Base-by-base conservation (phyloP, 2,113 vertebrate genomes). In the Odocoileus virginianus region DNA sequence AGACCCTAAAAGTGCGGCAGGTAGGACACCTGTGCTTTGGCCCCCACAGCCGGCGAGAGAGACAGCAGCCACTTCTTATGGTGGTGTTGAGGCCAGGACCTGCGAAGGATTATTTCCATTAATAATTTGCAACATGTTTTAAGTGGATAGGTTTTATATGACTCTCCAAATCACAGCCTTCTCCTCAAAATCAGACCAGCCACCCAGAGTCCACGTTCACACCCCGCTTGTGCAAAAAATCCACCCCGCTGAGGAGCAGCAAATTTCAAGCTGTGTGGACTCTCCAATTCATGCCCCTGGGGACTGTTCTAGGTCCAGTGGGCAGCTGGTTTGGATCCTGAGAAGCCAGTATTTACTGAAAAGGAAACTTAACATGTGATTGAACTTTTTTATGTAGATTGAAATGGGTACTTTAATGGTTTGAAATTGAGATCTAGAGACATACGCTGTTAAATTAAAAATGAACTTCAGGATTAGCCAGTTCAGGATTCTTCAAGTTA, bases 21-120 rank as follows among this genome's bases (percentile, higher is more conserved):
- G 45, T 2, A 14, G 0, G 12, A 60, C 36, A 15, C 10, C 9
- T 19, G n/a, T 0, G 1, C 23, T 27, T 60, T 3, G 4, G 21
- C 21, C 2, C 10, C 25, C 10, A 16, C 5, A 10, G 33, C 28
- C 1, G 40, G 8, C 0, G 1, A 12, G 33, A 33, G 7, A 28
- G 55, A 19, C 14, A 0, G 17, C 1, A 1, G 10, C 13, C 67
- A 74, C 67, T 6, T 23, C n/a, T 40, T 1, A 6, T 12, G 4
- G 52, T 21, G 3, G 30, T 11, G 9, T 5, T 3, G 28, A 36
- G 33, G 16, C 17, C 13, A 23, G 21, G 40, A 23, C 16, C 33
- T 0, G 9, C 0, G 0, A 33, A 7, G 17, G 25, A 40, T 33
- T 50, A 19, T 47, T 71, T 11, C 57, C 16, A 2, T 52, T 33